Evolutionary conservation across 2,113 vertebrate genomes (phyloP), one percentile per base, ranked within the genome.

Genomic region (Mormyrus iriodes): DNA sequence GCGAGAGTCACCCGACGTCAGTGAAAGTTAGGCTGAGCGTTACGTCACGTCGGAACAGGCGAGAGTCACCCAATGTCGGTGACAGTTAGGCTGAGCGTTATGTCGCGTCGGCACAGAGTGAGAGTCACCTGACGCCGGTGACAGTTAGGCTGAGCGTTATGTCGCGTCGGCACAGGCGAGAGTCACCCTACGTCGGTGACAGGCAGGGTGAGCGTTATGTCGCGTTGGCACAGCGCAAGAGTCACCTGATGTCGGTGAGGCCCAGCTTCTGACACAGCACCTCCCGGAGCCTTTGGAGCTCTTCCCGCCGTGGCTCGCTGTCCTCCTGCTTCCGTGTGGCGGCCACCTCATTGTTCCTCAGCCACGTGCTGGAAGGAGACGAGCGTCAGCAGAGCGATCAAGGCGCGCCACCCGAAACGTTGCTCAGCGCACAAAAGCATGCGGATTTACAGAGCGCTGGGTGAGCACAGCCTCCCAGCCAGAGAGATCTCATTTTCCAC

Each of bases 241-340:
- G 89, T 91, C 96, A 99, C 98, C 98, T 97, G 95, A 99, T 97
- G 89, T 98, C 97, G 1, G 94, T 93, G 76, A 99, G 95, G 53
- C 97, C 92, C 65, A 98, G 95, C 0, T 95, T 96, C 86, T 86
- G 91, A 85, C 94, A 97, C 3, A 99, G 95, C n/a, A 97, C 96
- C 48, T 89, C 90, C 94, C 97, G 98, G 90, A 99, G 95, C 82
- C 96, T 95, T 35, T 95, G 94, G 21, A 99, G 94, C 90, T 99
- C 97, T 90, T 96, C 95, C 88, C 98, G 94, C 61, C 96, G 96
- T 0, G 98, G 97, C 89, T 98, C 93, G 93, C 98, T 99, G 8
- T 93, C 95, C 24, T 91, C 94, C 93, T 97, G 94, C 90, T 97
- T 99, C 93, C 95, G 95, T 2, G 93, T 85, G 2, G 98, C 98